These are phyloP conservation scores for Amblyteles armatorius DNA, from an alignment of 2,888 invertebrate species.

Conservation along the genomic window DNA sequence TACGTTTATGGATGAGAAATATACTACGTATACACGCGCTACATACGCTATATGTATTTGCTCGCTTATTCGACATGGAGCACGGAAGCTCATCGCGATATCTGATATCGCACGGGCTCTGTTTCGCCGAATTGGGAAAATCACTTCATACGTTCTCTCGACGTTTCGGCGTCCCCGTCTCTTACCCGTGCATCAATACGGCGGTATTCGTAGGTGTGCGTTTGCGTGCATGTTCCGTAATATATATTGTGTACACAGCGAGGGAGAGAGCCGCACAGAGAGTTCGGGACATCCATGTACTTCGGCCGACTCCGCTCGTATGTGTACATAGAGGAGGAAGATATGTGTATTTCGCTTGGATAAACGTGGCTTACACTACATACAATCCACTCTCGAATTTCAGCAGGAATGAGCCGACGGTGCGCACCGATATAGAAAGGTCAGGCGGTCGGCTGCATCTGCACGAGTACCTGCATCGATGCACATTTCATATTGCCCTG, in stretches of 20 bases:
- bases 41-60: too few species aligned
- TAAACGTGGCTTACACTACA: slow-evolving; percentile 33
- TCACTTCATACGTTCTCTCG: slow-evolving; percentile 25
- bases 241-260: slow-evolving; percentile 31
- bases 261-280: background rate
- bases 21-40: background rate
- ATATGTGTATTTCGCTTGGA: slow-evolving; percentile 15
- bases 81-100: slow-evolving; percentile 25
- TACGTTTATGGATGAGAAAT: background rate
- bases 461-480: slow-evolving; percentile 27
- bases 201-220: background rate
- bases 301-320: background rate
- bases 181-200: background rate
- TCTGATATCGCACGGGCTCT: slow-evolving; percentile 29
- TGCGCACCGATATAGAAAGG: slow-evolving; percentile 16
- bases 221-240: slow-evolving; percentile 7
- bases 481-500: slow-evolving; percentile 48
- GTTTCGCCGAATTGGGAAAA: slow-evolving; percentile 41
- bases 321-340: background rate
- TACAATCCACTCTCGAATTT: slow-evolving; percentile 50
- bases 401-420: slow-evolving; percentile 34
- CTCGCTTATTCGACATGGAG: slow-evolving; percentile 8
- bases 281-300: slow-evolving; percentile 15
- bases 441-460: background rate
- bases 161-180: slow-evolving; percentile 5